Evolutionary conservation across 2,888 invertebrate species (phyloP).

Genomic region (Apotomis betuletana): DNA sequence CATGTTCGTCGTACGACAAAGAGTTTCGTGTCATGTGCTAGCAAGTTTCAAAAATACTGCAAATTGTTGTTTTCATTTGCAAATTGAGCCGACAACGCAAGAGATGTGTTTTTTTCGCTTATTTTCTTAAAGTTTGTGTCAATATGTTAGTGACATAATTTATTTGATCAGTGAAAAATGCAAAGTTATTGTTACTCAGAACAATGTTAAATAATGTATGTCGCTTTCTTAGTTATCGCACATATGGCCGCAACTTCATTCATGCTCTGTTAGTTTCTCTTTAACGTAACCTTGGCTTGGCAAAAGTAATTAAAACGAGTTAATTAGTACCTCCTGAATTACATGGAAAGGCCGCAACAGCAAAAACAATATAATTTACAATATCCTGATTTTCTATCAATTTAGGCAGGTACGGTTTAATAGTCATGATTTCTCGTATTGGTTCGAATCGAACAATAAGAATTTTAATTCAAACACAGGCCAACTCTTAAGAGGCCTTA

Average conservation of each 20-base stretch:
- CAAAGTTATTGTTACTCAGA: neutral
- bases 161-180: neutral
- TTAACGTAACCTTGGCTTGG: neutral
- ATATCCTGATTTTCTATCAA: neutral
- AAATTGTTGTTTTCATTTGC: no score
- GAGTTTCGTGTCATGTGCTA: no score
- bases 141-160: neutral
- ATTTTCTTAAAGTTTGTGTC: no score
- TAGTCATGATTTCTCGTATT: neutral
- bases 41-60: no score
- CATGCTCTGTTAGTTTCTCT: neutral
- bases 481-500: no score
- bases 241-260: neutral
- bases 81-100: no score
- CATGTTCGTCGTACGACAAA: no score
- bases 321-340: neutral
- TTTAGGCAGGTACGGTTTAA: neutral
- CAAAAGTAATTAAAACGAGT: neutral
- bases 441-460: no score
- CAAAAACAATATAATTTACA: neutral
- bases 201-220: neutral
- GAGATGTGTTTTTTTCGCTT: no score
- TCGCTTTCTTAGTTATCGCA: neutral
- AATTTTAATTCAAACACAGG: no score
- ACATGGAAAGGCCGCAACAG: neutral